Evolutionary conservation across 2,888 invertebrate species (phyloP), one percentile per base, ranked within the genome.

Genomic region (Thumatha senex): DNA sequence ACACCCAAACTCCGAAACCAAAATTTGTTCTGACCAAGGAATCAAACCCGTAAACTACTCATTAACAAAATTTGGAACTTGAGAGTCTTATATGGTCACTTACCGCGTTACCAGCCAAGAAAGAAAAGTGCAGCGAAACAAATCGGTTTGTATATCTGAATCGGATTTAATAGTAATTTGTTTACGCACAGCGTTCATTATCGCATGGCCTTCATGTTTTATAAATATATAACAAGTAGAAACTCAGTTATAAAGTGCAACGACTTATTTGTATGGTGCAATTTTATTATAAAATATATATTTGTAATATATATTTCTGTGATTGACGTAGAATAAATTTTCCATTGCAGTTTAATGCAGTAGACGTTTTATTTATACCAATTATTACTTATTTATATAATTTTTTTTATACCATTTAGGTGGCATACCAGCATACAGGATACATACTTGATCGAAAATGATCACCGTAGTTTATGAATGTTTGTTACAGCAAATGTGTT

Each of bases 131-230:
- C 5, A 24, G 3, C 18, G 18, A 2, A 4, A 24, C 18, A 24
- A 24, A 24, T 4, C 2, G 5, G 18, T 24, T 5, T 24, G 18
- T 24, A 24, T 58, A 58, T 51, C 51, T 30, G 10, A 53, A 41
- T 51, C 43, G 38, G 49, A 48, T 57, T 54, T 50, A 45, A 51
- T 53, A 56, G 60, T 67, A 63, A 63, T 68, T 63, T 62, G 61
- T 63, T 64, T 65, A 63, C 62, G 57, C 51, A 49, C 55, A 9
- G 34, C 44, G 35, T 44, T 59, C 38, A 8, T 67, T 75, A 75
- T 76, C 72, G 53, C 12, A 29, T 61, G 68, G 63, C 76, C 72
- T 76, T 75, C 65, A 49, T 40, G 31, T 18, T 38, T 54, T 55
- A 59, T 51, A 56, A 5, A 15, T 14, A 1, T 18, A 18, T 40